Evolutionary conservation across 2,113 vertebrate genomes (phyloP).

Genomic region (Gadus chalcogrammus): DNA sequence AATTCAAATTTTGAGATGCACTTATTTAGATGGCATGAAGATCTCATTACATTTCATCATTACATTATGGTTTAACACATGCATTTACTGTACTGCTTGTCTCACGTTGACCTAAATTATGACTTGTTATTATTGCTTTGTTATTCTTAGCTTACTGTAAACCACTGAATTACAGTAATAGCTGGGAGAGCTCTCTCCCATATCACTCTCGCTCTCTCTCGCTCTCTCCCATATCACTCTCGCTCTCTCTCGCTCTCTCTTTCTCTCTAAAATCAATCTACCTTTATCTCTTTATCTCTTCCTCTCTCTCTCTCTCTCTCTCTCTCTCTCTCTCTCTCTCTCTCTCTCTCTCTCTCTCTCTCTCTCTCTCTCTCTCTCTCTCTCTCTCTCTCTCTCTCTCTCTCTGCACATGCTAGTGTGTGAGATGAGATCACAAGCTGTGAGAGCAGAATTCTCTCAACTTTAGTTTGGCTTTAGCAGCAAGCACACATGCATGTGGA

Average conservation of each 20-base stretch:
- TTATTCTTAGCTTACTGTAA: too few species aligned
- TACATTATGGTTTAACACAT: too few species aligned
- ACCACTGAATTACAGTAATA: too few species aligned
- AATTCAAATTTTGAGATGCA: too few species aligned
- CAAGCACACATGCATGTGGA: neutral
- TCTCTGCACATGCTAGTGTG: neutral
- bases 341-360: neutral
- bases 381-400: neutral
- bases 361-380: slow-evolving; percentile 1
- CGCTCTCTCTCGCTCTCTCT: neutral
- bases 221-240: too few species aligned
- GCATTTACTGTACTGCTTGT: too few species aligned
- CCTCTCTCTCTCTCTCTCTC: slow-evolving; percentile 1
- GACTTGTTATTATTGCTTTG: too few species aligned
- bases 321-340: neutral
- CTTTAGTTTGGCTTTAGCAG: neutral
- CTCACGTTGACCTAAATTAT: too few species aligned
- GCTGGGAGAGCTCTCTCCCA: neutral
- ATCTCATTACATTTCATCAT: too few species aligned
- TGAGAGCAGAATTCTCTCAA: slow-evolving; percentile 21
- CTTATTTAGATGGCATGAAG: too few species aligned
- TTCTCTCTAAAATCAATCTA: neutral
- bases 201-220: neutral
- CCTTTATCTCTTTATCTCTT: neutral
- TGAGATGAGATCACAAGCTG: slow-evolving; percentile 38